Evolutionary conservation across 2,888 invertebrate species (phyloP).

Genomic region (Protula sp.): DNA sequence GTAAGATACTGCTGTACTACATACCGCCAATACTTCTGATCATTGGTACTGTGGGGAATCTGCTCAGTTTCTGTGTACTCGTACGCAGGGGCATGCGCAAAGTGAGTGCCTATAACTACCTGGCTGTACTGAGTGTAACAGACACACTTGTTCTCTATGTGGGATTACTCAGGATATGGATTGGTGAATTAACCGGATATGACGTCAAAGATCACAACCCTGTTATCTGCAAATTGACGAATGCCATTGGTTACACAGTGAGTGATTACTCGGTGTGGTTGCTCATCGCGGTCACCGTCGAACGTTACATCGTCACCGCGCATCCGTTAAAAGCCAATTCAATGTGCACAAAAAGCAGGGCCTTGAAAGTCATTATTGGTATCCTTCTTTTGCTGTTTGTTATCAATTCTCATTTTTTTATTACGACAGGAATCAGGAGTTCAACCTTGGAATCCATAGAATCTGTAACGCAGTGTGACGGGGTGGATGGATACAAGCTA

Average conservation of each 20-base stretch:
- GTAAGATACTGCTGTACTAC: slow-evolving; percentile 30
- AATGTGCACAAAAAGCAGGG: slow-evolving; percentile 36
- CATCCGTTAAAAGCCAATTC: slow-evolving; percentile 36
- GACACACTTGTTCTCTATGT: slow-evolving; percentile 40
- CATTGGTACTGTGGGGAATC: slow-evolving; percentile 42
- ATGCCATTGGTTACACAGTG: slow-evolving; percentile 35
- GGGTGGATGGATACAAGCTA: slow-evolving; percentile 7
- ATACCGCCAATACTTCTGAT: slow-evolving; percentile 39
- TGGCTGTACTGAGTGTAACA: slow-evolving; percentile 36
- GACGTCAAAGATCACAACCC: slow-evolving; percentile 30
- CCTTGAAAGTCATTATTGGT: slow-evolving; percentile 27
- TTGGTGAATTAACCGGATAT: slow-evolving; percentile 33
- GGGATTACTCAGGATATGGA: slow-evolving; percentile 40
- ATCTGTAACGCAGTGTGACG: slow-evolving; percentile 10
- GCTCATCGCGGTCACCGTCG: slow-evolving; percentile 48
- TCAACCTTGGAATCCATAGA: not conserved
- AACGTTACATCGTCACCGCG: slow-evolving; percentile 44
- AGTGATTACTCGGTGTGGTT: slow-evolving; percentile 45
- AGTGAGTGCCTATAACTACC: slow-evolving; percentile 40
- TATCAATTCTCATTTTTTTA: slow-evolving; percentile 43
- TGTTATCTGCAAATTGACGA: slow-evolving; percentile 37
- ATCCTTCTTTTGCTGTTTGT: slow-evolving; percentile 32
- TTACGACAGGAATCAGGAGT: slow-evolving; percentile 26
- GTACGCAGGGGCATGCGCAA: slow-evolving; percentile 33
- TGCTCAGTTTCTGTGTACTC: slow-evolving; percentile 39